A percentile compares a stretch with the other conserved stretches of the same genome.
These are phyloP conservation scores for Mylabris sibirica DNA, from an alignment of 2,888 invertebrate genomes.

Conservation along the genomic window DNA sequence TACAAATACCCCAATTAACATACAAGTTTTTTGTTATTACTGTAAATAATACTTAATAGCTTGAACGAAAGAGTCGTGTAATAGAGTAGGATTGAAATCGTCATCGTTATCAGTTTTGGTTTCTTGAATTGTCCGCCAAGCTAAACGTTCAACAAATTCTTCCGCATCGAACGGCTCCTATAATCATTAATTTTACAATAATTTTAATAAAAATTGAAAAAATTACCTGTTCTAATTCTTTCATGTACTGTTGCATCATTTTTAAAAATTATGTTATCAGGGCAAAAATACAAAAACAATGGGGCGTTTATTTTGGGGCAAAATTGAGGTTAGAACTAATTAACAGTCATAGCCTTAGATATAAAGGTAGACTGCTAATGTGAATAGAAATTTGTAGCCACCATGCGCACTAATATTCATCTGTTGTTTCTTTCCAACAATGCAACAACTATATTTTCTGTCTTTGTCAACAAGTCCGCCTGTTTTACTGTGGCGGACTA, in stretches of 20 bases:
- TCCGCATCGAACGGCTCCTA: conserved; percentile 97
- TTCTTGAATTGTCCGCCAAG: conserved; percentile 88
- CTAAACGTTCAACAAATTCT: conserved; percentile 96
- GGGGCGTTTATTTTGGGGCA: neutral
- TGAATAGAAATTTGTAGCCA: too few species aligned
- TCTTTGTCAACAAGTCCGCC: too few species aligned
- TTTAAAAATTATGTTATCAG: conserved; percentile 34
- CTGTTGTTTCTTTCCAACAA: too few species aligned
- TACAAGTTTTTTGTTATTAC: conserved; percentile 11
- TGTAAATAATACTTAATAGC: conserved; percentile 76
- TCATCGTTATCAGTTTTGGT: conserved; percentile 72
- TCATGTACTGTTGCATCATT: conserved; percentile 89
- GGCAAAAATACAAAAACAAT: neutral
- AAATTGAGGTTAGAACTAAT: neutral
- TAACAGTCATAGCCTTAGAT: neutral
- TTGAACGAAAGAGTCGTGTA: conserved; percentile 92
- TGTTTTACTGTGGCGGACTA: too few species aligned
- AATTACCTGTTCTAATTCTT: conserved; percentile 82
- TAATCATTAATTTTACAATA: conserved; percentile 39
- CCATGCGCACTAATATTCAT: too few species aligned
- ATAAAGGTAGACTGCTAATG: too few species aligned
- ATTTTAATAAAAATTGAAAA: conserved; percentile 13
- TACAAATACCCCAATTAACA: conserved; percentile 44
- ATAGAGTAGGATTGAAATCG: conserved; percentile 83
- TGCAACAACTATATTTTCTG: too few species aligned